Evolutionary conservation across 2,888 invertebrate genomes (phyloP).

Genomic region (Ferrisia virgata): DNA sequence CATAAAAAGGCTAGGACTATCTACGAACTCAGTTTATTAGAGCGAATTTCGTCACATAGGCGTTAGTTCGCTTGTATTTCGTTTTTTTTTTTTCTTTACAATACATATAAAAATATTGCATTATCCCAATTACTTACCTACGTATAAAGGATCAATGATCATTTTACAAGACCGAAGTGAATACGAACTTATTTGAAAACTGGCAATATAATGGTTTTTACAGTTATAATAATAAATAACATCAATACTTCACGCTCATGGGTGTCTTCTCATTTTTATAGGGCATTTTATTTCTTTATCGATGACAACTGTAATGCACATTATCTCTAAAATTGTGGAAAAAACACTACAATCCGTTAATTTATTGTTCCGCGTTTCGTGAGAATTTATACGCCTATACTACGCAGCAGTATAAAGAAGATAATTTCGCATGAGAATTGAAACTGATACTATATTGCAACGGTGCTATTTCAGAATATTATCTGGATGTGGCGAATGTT

Average conservation of each 20-base stretch:
- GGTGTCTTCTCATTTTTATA: neutral
- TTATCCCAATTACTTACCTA: too few species aligned
- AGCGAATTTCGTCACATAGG: too few species aligned
- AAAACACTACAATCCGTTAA: neutral
- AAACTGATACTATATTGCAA: neutral
- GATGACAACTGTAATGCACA: constrained; percentile 4
- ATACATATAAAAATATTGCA: too few species aligned
- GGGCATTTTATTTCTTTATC: neutral
- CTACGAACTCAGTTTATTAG: too few species aligned
- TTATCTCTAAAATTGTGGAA: neutral
- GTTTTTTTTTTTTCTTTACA: too few species aligned
- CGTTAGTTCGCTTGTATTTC: too few species aligned
- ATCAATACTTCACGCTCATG: constrained; percentile 16
- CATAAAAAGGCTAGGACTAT: too few species aligned
- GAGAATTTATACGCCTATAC: neutral
- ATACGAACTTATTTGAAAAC: neutral
- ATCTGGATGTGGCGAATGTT: neutral
- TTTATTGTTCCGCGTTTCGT: neutral
- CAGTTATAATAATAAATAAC: neutral
- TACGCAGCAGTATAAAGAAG: neutral
- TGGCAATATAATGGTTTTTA: neutral
- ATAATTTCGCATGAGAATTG: neutral
- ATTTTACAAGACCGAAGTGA: neutral
- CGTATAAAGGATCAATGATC: neutral
- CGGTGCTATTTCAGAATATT: neutral